Evolutionary conservation across 2,888 invertebrate genomes (phyloP).

Genomic region (Latrodectus hesperus): DNA sequence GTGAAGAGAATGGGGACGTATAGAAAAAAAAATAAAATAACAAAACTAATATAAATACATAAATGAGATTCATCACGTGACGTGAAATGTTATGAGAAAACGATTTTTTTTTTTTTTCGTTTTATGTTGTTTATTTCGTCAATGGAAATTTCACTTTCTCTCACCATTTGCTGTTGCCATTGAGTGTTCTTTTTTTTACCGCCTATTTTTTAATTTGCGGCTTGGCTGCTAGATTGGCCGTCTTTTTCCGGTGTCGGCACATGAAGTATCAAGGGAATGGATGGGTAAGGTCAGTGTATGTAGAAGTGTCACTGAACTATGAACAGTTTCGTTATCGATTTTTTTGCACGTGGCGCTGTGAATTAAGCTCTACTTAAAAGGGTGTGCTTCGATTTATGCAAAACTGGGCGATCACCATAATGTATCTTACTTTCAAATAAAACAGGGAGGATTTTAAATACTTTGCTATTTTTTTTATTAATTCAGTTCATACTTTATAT

Average conservation of each 20-base stretch:
- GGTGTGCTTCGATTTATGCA: too few relatives aligned
- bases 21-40: conserved; percentile 6
- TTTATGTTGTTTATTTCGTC: not conserved
- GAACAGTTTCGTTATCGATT: not conserved
- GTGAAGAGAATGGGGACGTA: not conserved
- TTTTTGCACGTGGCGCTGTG: not conserved
- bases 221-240: not conserved
- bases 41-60: conserved; percentile 29
- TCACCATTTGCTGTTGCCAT: not conserved
- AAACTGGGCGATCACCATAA: too few relatives aligned
- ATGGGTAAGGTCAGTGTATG: conserved; percentile 34
- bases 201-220: not conserved
- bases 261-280: not conserved
- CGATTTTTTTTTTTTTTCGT: not conserved
- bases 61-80: conserved; percentile 46
- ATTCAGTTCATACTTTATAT: too few relatives aligned
- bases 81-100: conserved; percentile 31
- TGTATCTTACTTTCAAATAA: too few relatives aligned
- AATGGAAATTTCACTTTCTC: conserved; percentile 12
- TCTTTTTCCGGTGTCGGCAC: conserved; percentile 19
- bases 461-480: too few relatives aligned
- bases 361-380: too few relatives aligned
- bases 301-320: conserved; percentile 53
- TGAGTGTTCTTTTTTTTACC: not conserved
- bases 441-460: too few relatives aligned